phyloP scores from a whole-genome alignment of 2,888 invertebrate genomes.

The Himalopsyche anomala region DNA sequence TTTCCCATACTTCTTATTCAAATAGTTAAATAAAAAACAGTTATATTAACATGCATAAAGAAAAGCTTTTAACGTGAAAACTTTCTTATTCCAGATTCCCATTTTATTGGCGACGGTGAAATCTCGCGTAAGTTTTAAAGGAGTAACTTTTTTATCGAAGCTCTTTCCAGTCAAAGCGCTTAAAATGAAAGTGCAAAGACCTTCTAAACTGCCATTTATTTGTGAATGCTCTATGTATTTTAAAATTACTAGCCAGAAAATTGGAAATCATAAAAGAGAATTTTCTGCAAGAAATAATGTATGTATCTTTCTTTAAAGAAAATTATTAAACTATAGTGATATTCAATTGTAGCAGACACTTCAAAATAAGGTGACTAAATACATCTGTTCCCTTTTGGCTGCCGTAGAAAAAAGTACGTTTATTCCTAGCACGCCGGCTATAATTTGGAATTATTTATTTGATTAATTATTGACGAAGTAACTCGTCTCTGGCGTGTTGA shows the following conservation, averaged over 20 bases:
- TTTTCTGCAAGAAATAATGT: no score
- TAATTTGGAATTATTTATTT: no score
- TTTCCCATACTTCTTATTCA: not conserved
- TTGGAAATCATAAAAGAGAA: no score
- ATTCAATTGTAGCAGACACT: no score
- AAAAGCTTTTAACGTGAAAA: constrained; percentile 46
- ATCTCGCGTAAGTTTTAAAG: constrained; percentile 43
- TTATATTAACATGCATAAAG: constrained; percentile 37
- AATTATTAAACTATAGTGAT: no score
- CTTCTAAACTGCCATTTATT: constrained; percentile 42
- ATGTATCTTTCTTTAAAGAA: no score
- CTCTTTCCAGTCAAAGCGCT: constrained; percentile 43
- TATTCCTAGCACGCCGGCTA: no score
- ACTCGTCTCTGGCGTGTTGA: no score
- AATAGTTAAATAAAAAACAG: constrained; percentile 27
- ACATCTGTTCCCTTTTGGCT: no score
- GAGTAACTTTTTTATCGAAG: constrained; percentile 40
- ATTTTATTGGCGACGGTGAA: constrained; percentile 41
- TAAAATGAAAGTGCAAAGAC: constrained; percentile 43
- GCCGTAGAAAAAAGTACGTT: no score
- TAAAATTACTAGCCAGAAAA: not conserved
- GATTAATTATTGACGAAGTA: no score
- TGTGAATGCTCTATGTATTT: constrained; percentile 8
- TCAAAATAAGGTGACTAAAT: no score
- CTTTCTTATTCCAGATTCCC: constrained; percentile 42